These are phyloP conservation scores for Neosalanx taihuensis DNA, from an alignment of 2,797 vertebrate genomes.

Conservation along the genomic window DNA sequence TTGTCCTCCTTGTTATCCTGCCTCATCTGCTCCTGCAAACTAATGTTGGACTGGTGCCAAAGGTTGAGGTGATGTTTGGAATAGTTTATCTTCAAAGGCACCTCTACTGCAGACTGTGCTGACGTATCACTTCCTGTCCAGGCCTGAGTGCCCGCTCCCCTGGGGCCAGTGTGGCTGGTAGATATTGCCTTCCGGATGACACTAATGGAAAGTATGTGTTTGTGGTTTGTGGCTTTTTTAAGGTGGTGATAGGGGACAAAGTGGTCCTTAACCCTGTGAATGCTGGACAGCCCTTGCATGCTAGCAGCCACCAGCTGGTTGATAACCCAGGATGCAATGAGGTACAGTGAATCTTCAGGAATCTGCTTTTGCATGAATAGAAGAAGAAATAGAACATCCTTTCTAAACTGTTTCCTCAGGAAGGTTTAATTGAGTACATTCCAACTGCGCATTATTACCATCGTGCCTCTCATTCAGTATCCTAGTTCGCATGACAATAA, in stretches of 20 bases:
- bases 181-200: not conserved
- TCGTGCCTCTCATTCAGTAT: not conserved
- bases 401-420: not conserved
- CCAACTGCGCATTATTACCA: not conserved
- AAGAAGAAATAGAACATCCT: too few species aligned
- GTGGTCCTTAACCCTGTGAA: slow-evolving; percentile 97
- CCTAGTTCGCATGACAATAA: not conserved
- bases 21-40: not conserved
- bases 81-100: slow-evolving; percentile 9
- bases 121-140: slow-evolving; percentile 2
- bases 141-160: not conserved
- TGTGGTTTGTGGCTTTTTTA: slow-evolving; percentile 7
- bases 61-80: not conserved
- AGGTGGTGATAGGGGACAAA: slow-evolving; percentile 99
- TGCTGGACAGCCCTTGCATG: slow-evolving; percentile 95
- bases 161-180: not conserved
- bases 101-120: not conserved
- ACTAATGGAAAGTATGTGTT: slow-evolving; percentile 4
- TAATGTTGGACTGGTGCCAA: not conserved
- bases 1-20: not conserved
- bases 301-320: slow-evolving; percentile 92
- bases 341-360: slow-evolving; percentile 61
- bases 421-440: not conserved
- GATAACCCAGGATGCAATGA: slow-evolving; percentile 98
- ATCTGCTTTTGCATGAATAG: not conserved